phyloP scores from a whole-genome alignment of 2,113 vertebrate species.

The Crotalus tigris region DNA sequence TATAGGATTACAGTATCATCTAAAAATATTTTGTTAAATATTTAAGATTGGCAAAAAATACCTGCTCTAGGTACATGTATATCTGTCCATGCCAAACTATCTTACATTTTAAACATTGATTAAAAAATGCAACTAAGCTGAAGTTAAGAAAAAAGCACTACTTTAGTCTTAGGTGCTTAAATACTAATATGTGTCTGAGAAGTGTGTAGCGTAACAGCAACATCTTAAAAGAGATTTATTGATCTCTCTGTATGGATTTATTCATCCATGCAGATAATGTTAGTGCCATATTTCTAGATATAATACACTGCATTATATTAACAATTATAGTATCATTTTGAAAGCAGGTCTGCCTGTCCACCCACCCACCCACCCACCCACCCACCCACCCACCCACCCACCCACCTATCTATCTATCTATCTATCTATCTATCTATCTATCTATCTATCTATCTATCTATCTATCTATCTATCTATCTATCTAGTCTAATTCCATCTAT shows the following conservation, averaged over 20 bases:
- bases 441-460: too few relatives aligned
- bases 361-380: too few relatives aligned
- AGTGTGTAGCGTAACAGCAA: neutral
- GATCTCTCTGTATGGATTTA: neutral
- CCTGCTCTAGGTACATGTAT: neutral
- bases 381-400: too few relatives aligned
- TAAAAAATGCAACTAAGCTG: neutral
- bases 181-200: neutral
- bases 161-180: neutral
- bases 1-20: neutral
- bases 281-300: neutral
- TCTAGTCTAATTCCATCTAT: conserved; percentile 5
- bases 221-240: neutral
- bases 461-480: too few relatives aligned
- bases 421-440: too few relatives aligned
- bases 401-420: too few relatives aligned
- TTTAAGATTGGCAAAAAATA: neutral
- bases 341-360: neutral
- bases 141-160: neutral
- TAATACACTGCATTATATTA: neutral
- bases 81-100: neutral
- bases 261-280: neutral
- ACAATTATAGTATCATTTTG: neutral
- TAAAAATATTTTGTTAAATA: neutral
- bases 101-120: neutral